Base-by-base conservation (phyloP, 2,797 vertebrate genomes). In the Ispidina picta region DNA sequence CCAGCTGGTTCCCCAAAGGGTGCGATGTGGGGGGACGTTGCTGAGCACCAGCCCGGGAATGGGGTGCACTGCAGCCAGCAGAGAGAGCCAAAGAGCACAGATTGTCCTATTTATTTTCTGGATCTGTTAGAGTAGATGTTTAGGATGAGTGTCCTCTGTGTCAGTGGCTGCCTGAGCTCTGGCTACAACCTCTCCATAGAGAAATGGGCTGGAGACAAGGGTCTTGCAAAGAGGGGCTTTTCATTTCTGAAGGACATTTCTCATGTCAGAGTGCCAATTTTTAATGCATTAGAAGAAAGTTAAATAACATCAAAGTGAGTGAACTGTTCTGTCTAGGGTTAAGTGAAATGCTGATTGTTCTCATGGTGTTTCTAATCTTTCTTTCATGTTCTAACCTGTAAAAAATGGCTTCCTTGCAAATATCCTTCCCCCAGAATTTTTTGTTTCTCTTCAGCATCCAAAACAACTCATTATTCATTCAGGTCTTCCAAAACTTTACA, bases 11-110 rank as follows among this genome's bases (percentile, higher is more conserved):
- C 37, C 63, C 66, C 31, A 3, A 15, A 44, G 48, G 35, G 12
- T 26, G 49, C 7, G 3, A 1, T 5, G 48, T 4, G 15, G 35
- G 82, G 83, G 60, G 37, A 78, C 59, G 23, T 7, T 0, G 10
- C 14, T 3, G 49, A 72, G 71, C 64, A 33, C 26, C 11, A 44
- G 46, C 35, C 43, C 65, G 5, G 73, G 51, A 5, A 2, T 3
- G 92, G 84, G 92, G 81, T 86, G 75, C 46, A 8, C 81, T 39
- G 83, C 86, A 93, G 86, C 94, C 93, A 93, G 94, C 95, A 95
- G 95, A 95, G 93, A 94, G 93, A 95, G 94, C 82, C 84, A 94
- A 93, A 95, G 93, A 90, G 92, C 94, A 8, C 72, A 2, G 62
- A 91, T 83, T 83, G 87, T 76, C 86, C 76, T 1, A 2, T 62